A percentile compares a stretch with the other conserved stretches of the same genome.
Evolutionary conservation across 2,797 vertebrate genomes (phyloP).

Genomic region (Epinephelus malabaricus): DNA sequence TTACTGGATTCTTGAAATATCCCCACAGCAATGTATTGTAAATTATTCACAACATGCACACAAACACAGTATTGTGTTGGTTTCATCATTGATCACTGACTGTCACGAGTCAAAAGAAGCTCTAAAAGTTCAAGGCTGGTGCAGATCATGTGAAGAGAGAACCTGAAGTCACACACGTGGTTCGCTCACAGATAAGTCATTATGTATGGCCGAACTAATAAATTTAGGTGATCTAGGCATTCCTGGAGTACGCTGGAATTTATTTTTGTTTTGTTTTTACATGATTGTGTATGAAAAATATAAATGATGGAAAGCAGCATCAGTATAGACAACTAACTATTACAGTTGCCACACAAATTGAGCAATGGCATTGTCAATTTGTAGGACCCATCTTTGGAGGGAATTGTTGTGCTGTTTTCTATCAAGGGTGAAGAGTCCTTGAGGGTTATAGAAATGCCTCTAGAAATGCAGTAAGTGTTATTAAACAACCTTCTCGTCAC

Average conservation of each 20-base stretch:
- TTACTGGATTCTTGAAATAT: conserved; percentile 3
- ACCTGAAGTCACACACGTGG: background rate
- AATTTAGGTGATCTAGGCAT: background rate
- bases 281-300: background rate
- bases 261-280: background rate
- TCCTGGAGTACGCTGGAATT: background rate
- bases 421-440: too few species aligned
- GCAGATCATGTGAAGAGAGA: background rate
- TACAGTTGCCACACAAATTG: background rate
- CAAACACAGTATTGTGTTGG: conserved; percentile 1
- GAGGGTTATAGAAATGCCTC: background rate
- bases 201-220: background rate
- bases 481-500: background rate
- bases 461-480: background rate
- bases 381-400: background rate
- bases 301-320: background rate
- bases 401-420: too few species aligned
- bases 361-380: background rate
- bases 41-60: background rate
- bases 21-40: background rate
- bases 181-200: background rate
- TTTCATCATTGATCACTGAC: background rate
- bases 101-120: background rate
- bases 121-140: background rate
- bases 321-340: background rate